phyloP scores from a whole-genome alignment of 2,797 vertebrate genomes.

The Intellagama lesueurii region DNA sequence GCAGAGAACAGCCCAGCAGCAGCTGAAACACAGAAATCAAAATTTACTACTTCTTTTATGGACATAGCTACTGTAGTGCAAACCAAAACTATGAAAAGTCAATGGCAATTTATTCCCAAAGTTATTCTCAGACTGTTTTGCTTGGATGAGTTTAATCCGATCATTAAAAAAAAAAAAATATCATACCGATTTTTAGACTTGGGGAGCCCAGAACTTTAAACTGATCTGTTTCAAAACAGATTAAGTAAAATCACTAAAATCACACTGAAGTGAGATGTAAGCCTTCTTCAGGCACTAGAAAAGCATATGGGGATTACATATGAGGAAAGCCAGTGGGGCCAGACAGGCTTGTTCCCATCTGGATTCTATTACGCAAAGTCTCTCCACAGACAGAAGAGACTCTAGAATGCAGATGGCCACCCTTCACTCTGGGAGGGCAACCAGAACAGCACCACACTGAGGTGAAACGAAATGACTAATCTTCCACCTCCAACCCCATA shows the following conservation, averaged over 20 bases:
- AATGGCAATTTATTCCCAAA: constrained; percentile 11
- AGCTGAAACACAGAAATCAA: constrained; percentile 80
- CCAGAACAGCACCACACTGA: neutral
- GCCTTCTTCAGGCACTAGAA: neutral
- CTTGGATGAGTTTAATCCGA: neutral
- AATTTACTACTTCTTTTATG: neutral
- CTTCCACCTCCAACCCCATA: neutral
- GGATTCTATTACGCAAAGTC: neutral
- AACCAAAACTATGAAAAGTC: neutral
- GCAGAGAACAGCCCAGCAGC: constrained; percentile 90
- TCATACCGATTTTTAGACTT: neutral
- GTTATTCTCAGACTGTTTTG: neutral
- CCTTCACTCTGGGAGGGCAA: neutral
- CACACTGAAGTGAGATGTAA: neutral
- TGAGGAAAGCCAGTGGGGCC: too few species aligned
- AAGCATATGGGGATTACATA: neutral
- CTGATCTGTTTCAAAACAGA: neutral
- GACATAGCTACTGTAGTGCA: neutral
- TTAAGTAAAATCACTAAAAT: neutral
- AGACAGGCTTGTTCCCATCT: neutral
- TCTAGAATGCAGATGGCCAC: neutral
- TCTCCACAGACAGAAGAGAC: neutral
- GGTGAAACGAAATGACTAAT: neutral
- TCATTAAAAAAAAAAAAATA: neutral
- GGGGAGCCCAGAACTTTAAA: neutral